Percentiles rank a stretch among this genome's conserved stretches.
Conservation (phyloP, 2,113 vertebrate genomes). For the Sinocyclocheilus rhinocerous region DNA sequence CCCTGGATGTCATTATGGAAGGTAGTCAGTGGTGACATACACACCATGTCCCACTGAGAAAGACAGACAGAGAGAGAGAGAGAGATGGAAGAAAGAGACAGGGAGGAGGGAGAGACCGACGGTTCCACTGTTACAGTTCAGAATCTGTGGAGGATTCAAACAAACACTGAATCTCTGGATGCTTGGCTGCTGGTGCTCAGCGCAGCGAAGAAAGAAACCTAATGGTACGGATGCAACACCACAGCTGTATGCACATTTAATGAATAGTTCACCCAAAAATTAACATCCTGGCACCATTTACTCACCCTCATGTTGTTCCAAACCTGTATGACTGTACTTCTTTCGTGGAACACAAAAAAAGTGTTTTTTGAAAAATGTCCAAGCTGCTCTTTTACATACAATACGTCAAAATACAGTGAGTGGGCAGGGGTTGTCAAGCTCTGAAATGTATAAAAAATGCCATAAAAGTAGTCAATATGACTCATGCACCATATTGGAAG, state of each 20-base stretch:
- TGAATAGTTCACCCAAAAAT: not conserved
- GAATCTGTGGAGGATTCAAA: not conserved
- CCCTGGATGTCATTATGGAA: slow-evolving; percentile 34
- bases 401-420: not conserved
- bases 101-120: not conserved
- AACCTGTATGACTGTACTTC: not conserved
- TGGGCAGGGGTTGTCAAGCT: not conserved
- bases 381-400: not conserved
- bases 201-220: not conserved
- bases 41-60: slow-evolving; percentile 50
- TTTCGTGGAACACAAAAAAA: not conserved
- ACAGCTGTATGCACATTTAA: not conserved
- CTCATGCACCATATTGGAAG: not conserved
- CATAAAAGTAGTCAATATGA: not conserved
- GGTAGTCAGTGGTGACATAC: slow-evolving; percentile 54
- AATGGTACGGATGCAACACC: not conserved
- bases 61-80: slow-evolving; percentile 5
- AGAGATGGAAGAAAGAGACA: not conserved
- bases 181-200: not conserved
- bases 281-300: not conserved
- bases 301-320: not conserved
- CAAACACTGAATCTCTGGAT: slow-evolving; percentile 6
- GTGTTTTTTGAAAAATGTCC: not conserved
- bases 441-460: not conserved
- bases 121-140: not conserved